Percentiles rank a stretch among this genome's conserved stretches.
phyloP scores from a whole-genome alignment of 37 sponge, comb jelly and placozoan genomes.

The Ianthella basta region DNA sequence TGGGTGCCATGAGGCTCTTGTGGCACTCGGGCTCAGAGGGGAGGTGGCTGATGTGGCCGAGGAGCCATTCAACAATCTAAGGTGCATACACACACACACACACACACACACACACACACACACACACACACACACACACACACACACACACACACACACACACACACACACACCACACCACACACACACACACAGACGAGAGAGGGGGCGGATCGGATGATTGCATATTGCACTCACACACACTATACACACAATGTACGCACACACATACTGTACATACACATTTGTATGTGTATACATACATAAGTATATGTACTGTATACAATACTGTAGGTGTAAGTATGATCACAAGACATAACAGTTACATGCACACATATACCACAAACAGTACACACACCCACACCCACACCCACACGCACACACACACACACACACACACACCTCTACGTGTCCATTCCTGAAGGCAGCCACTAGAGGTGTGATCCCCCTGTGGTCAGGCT shows the following conservation, averaged over 20 bases:
- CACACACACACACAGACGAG: background rate
- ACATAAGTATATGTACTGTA: background rate
- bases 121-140: background rate
- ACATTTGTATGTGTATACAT: conserved; percentile 64
- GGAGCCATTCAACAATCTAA: conserved; percentile 95
- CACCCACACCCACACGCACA: background rate
- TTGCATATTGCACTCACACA: too few relatives aligned
- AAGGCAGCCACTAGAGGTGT: conserved; percentile 94
- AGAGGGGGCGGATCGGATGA: too few relatives aligned
- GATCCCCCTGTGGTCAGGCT: conserved; percentile 75
- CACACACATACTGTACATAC: conserved; percentile 15
- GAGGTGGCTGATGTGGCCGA: conserved; percentile 84
- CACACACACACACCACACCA: too few relatives aligned
- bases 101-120: conserved; percentile 5
- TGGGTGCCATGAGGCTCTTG: conserved; percentile 90
- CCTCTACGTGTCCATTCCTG: conserved; percentile 84
- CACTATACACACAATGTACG: background rate
- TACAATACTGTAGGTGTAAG: background rate
- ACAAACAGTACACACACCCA: background rate
- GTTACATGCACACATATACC: too few relatives aligned
- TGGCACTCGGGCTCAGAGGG: conserved; percentile 96
- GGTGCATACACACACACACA: background rate
- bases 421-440: conserved; percentile 24
- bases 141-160: too few relatives aligned
- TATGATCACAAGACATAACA: too few relatives aligned